phyloP scores from a whole-genome alignment of 2,797 vertebrate species.

The Lates japonicus region DNA sequence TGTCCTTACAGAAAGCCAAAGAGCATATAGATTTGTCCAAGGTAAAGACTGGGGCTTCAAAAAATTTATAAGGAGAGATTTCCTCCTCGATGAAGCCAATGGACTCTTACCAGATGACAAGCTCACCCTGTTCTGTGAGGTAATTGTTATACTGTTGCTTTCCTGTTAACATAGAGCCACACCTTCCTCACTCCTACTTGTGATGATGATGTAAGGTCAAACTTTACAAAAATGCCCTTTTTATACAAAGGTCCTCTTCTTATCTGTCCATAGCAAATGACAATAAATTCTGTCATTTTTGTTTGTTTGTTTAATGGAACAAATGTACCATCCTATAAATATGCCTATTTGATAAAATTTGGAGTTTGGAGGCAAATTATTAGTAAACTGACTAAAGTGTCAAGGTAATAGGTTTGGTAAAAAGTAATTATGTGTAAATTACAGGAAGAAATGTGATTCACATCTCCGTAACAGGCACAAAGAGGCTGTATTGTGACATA shows the following conservation, averaged over 20 bases:
- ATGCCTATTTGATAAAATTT: not conserved
- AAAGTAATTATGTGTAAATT: not conserved
- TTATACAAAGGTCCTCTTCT: not conserved
- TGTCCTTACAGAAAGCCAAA: slow-evolving; percentile 95
- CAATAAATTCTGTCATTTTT: not conserved
- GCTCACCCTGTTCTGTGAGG: slow-evolving; percentile 98
- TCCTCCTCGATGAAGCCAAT: slow-evolving; percentile 98
- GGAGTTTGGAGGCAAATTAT: not conserved
- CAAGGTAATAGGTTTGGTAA: not conserved
- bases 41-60: slow-evolving; percentile 99
- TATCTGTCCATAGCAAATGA: not conserved
- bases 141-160: slow-evolving; percentile 58
- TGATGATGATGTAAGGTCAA: not conserved
- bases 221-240: not conserved
- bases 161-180: not conserved
- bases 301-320: no score
- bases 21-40: slow-evolving; percentile 99
- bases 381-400: not conserved
- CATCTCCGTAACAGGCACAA: not conserved
- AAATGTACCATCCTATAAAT: no score
- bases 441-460: not conserved
- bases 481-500: not conserved
- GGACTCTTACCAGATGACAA: slow-evolving; percentile 98
- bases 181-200: not conserved
- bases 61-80: slow-evolving; percentile 99